Conservation (phyloP, 2,888 invertebrate species). For the Lamellibrachia satsuma region DNA sequence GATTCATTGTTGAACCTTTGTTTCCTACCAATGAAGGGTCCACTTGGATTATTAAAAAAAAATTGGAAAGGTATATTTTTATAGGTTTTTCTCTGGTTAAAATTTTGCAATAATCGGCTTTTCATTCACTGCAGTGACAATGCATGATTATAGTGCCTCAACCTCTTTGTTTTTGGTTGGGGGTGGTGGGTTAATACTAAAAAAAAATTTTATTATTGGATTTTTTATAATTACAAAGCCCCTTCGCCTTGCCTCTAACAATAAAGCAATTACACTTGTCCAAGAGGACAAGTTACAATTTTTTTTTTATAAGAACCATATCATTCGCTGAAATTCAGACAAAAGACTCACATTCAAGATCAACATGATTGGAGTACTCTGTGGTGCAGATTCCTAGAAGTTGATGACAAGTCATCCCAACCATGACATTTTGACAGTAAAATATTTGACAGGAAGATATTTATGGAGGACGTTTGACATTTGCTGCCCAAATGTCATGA, state of each 20-base stretch:
- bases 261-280: neutral
- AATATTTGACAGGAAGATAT: neutral
- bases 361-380: neutral
- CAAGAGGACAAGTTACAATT: neutral
- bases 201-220: no score
- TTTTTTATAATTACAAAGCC: no score
- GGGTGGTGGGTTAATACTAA: no score
- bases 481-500: neutral
- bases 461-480: neutral
- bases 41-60: no score
- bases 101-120: no score
- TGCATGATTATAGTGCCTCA: no score
- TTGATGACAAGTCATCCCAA: neutral
- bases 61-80: no score
- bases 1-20: neutral
- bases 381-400: neutral
- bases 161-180: no score
- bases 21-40: neutral
- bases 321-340: neutral
- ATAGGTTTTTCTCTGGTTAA: no score
- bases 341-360: neutral
- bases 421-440: neutral
- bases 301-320: neutral
- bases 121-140: no score
- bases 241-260: no score